Conservation (phyloP, 2,888 invertebrate genomes). For the Hybos culiciformis region DNA sequence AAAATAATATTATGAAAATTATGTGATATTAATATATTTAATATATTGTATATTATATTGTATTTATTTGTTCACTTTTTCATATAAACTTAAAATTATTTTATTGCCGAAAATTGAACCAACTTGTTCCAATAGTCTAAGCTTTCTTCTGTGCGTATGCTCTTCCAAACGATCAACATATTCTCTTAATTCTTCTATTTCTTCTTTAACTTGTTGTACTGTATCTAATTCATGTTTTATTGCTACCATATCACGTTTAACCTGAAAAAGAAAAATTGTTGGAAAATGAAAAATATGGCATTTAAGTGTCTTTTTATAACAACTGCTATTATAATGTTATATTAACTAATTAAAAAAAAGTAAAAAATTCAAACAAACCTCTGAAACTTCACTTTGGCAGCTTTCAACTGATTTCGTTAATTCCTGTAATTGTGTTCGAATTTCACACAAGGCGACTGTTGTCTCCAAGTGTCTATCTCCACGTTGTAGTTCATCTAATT, state of each 20-base stretch:
- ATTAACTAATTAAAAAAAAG: not conserved
- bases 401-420: constrained; percentile 89
- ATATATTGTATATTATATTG: not conserved
- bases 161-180: constrained; percentile 86
- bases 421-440: constrained; percentile 83
- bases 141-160: constrained; percentile 78
- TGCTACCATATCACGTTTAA: constrained; percentile 89
- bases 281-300: too few relatives aligned
- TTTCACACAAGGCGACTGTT: constrained; percentile 86
- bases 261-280: constrained; percentile 33
- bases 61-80: not conserved
- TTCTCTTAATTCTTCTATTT: constrained; percentile 83
- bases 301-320: too few relatives aligned
- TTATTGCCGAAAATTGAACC: constrained; percentile 19
- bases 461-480: constrained; percentile 84
- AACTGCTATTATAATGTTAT: too few relatives aligned
- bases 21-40: not conserved
- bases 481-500: constrained; percentile 86
- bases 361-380: constrained; percentile 38
- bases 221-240: constrained; percentile 89
- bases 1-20: not conserved
- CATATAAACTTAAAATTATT: not conserved
- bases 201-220: constrained; percentile 88
- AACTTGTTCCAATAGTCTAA: constrained; percentile 86
- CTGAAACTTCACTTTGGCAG: constrained; percentile 86